A percentile compares a stretch with the other conserved stretches of the same genome.
phyloP scores from a whole-genome alignment of 2,113 vertebrate genomes.

The Columbina picui region DNA sequence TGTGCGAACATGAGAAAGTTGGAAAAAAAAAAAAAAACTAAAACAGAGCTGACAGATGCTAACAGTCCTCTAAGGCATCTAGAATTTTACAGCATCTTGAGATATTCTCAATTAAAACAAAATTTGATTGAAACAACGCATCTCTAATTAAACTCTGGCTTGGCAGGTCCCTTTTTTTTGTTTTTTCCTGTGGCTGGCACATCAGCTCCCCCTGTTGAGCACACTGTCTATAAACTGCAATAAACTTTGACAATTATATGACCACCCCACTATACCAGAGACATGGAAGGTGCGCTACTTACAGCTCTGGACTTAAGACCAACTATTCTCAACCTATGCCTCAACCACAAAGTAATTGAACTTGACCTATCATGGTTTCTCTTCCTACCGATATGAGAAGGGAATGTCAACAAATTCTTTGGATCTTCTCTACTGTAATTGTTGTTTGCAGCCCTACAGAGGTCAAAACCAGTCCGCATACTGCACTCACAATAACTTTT shows the following conservation, averaged over 20 bases:
- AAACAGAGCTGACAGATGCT: not conserved
- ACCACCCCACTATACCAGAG: not conserved
- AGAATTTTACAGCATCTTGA: not conserved
- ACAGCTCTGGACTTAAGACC: accelerated
- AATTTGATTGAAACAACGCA: not conserved
- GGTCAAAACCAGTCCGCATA: not conserved
- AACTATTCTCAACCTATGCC: not conserved
- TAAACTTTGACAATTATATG: no score
- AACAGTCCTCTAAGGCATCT: not conserved
- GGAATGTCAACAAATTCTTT: not conserved
- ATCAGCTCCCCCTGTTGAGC: not conserved
- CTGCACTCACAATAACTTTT: not conserved
- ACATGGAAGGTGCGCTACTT: not conserved
- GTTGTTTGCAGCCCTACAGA: not conserved
- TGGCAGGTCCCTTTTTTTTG: not conserved
- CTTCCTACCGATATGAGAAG: not conserved
- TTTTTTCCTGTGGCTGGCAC: not conserved
- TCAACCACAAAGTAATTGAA: not conserved
- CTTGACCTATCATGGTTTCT: not conserved
- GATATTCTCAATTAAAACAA: not conserved
- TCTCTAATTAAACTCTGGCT: not conserved
- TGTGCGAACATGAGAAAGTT: not conserved
- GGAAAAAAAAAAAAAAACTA: not conserved
- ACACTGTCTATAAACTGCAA: not conserved
- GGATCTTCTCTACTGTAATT: not conserved